Conservation (phyloP, 23 tunicate species). For the Diplosoma virens region DNA sequence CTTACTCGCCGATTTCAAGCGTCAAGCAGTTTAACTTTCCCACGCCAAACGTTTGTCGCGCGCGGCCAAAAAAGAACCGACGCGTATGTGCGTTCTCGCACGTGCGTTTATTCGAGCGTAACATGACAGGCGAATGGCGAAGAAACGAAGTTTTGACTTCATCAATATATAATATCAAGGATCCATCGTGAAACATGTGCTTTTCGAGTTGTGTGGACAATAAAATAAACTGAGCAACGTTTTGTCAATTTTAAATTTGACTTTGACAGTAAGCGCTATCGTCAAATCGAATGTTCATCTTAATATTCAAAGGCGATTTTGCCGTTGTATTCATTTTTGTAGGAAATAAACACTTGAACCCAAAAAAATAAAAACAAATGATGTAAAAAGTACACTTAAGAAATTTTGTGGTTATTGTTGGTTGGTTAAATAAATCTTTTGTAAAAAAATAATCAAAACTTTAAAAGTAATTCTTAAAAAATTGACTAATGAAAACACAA, state of each 20-base stretch:
- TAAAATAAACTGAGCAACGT: background rate
- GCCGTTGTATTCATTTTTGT: no score
- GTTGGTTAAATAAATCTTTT: no score
- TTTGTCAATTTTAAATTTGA: no score
- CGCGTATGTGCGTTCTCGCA: slow-evolving; percentile 39
- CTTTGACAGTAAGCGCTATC: background rate
- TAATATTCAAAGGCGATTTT: background rate
- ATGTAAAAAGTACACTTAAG: no score
- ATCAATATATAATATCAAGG: slow-evolving; percentile 34
- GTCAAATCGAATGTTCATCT: background rate
- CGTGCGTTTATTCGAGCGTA: slow-evolving; percentile 28
- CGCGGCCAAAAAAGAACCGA: slow-evolving; percentile 13
- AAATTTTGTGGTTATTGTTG: no score
- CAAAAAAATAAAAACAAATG: no score
- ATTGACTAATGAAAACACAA: no score
- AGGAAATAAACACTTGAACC: no score
- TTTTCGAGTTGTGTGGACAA: background rate
- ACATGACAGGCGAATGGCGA: slow-evolving; percentile 23
- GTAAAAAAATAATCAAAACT: no score
- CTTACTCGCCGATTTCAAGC: background rate
- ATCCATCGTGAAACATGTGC: background rate
- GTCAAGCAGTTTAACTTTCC: slow-evolving; percentile 45
- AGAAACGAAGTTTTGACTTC: slow-evolving; percentile 2
- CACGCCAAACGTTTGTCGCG: slow-evolving; percentile 38
- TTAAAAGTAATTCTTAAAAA: no score